Evolutionary conservation across 2,113 vertebrate genomes (phyloP).

Genomic region (Pithys albifrons): DNA sequence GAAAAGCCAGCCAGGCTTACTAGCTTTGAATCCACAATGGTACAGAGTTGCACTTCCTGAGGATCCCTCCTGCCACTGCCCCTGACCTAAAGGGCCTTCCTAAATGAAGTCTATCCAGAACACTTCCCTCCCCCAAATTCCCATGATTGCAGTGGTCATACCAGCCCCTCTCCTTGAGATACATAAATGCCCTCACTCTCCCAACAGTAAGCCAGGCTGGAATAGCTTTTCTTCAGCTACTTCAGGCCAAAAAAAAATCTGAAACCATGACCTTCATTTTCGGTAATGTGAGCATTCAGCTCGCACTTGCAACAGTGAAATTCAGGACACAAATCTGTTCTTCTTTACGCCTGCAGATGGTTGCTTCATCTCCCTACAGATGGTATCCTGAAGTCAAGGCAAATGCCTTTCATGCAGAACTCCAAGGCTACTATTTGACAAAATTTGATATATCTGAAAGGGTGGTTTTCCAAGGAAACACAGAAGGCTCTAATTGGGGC

Average conservation of each 20-base stretch:
- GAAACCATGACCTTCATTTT: not conserved
- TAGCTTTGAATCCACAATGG: not conserved
- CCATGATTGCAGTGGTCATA: not conserved
- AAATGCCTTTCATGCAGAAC: constrained; percentile 12
- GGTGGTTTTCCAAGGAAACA: constrained; percentile 25
- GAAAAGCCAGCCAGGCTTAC: not conserved
- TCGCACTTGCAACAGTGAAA: not conserved
- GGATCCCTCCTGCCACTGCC: accelerated
- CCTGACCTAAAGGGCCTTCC: not conserved
- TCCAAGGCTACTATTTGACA: not conserved
- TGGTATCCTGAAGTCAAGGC: constrained; percentile 35
- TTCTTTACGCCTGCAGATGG: constrained; percentile 16
- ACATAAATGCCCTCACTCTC: not conserved
- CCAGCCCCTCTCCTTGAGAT: not conserved
- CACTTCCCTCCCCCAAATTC: not conserved
- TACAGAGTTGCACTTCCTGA: not conserved
- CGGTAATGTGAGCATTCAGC: constrained; percentile 29
- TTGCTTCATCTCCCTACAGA: constrained; percentile 29
- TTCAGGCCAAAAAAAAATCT: not conserved
- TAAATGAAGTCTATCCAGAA: not conserved
- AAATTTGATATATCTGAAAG: not conserved
- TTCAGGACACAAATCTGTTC: constrained; percentile 55
- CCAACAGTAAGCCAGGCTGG: not conserved
- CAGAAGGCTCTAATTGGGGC: constrained; percentile 46
- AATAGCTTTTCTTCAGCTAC: not conserved